These are phyloP conservation scores for Aphaenogaster floridana DNA, from an alignment of 1,140 invertebrate genomes.

Conservation along the genomic window DNA sequence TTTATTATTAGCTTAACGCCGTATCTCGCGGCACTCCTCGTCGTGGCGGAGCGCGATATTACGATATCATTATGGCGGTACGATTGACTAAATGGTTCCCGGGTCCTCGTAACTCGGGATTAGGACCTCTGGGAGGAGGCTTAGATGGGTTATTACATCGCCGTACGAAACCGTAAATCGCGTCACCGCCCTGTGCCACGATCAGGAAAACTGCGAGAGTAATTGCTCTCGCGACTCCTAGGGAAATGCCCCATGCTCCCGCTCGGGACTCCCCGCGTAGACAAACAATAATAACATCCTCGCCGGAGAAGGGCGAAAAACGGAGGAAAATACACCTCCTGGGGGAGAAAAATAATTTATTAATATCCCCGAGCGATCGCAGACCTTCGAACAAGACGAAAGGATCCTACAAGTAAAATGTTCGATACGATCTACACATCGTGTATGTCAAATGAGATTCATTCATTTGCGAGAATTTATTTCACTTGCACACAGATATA, in stretches of 20 bases:
- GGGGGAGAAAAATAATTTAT: constrained; percentile 65
- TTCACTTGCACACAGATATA: not conserved
- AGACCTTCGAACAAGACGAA: not conserved
- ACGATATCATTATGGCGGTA: constrained; percentile 74
- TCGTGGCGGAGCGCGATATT: constrained; percentile 68
- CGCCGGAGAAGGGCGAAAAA: constrained; percentile 27
- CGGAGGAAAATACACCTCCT: constrained; percentile 60
- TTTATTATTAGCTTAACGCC: constrained; percentile 75
- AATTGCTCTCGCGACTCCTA: constrained; percentile 41
- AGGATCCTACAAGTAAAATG: not conserved
- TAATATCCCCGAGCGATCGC: constrained; percentile 63
- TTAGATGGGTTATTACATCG: constrained; percentile 78
- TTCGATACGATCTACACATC: not conserved
- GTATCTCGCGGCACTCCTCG: constrained; percentile 31
- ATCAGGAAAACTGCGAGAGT: constrained; percentile 59
- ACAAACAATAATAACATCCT: constrained; percentile 74
- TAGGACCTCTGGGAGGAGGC: constrained; percentile 63
- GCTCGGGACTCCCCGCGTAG: constrained; percentile 23
- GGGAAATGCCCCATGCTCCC: constrained; percentile 24
- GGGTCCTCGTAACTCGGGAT: constrained; percentile 76
- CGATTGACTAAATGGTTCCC: constrained; percentile 78
- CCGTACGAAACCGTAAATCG: constrained; percentile 73
- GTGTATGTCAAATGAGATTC: not conserved
- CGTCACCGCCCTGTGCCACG: constrained; percentile 61
- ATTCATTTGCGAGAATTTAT: not conserved